Evolutionary conservation across 2,797 vertebrate genomes (phyloP).

Genomic region (Echeneis naucrates): DNA sequence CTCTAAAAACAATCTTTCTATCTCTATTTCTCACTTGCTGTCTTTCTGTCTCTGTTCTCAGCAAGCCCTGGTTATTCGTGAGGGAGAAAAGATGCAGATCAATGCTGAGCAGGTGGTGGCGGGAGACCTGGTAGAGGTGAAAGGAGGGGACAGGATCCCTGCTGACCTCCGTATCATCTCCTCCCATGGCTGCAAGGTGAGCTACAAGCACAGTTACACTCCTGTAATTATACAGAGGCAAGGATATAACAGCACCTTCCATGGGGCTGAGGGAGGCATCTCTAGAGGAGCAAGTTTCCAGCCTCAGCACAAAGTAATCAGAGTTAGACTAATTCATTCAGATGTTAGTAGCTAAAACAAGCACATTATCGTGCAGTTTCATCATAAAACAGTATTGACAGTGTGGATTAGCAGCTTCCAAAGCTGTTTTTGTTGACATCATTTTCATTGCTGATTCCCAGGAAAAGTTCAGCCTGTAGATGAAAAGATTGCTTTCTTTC

Average conservation of each 20-base stretch:
- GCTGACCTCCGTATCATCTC: conserved; percentile 93
- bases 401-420: not conserved
- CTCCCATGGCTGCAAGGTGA: conserved; percentile 93
- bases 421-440: no score
- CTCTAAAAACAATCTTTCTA: not conserved
- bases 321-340: not conserved
- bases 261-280: no score
- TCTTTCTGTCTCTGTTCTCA: conserved; percentile 50
- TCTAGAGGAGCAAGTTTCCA: not conserved
- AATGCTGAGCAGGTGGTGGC: conserved; percentile 94
- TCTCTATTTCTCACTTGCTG: not conserved
- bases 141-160: conserved; percentile 93
- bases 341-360: not conserved
- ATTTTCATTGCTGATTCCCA: no score
- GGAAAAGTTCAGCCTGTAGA: not conserved
- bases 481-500: not conserved
- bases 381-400: not conserved
- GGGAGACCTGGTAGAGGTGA: conserved; percentile 94
- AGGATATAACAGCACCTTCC: not conserved
- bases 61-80: conserved; percentile 95
- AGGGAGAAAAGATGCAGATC: conserved; percentile 95
- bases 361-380: not conserved
- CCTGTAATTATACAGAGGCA: not conserved
- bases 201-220: not conserved
- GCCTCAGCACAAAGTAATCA: not conserved